Conservation (phyloP, 2,797 vertebrate species). For the Sebastes taczanowskii region DNA sequence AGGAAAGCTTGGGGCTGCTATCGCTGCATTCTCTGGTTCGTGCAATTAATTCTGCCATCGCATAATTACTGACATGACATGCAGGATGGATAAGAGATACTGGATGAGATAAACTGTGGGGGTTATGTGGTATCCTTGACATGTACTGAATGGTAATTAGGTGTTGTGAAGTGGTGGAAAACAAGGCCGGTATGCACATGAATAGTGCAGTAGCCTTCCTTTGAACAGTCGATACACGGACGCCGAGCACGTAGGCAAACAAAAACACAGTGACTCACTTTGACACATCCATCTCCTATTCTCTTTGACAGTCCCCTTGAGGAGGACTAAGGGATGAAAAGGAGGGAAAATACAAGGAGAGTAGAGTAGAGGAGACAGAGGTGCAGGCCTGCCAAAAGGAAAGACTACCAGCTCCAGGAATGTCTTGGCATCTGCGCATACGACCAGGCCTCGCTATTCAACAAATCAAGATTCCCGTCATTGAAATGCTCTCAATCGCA, state of each 20-base stretch:
- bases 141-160: constrained; percentile 43
- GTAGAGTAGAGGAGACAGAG: constrained; percentile 29
- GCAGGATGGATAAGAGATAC: constrained; percentile 34
- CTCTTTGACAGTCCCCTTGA: constrained; percentile 19
- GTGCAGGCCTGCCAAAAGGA: constrained; percentile 55
- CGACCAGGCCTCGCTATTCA: constrained; percentile 41
- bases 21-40: constrained; percentile 32
- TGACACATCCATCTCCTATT: background rate
- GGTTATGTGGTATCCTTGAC: constrained; percentile 16
- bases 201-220: background rate
- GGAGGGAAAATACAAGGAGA: constrained; percentile 18
- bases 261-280: constrained; percentile 9
- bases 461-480: constrained; percentile 72
- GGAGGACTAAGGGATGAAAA: constrained; percentile 11
- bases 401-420: constrained; percentile 70
- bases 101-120: constrained; percentile 6
- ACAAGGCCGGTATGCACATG: constrained; percentile 7
- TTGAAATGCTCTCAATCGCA: constrained; percentile 53
- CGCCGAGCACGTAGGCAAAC: background rate
- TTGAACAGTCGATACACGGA: constrained; percentile 16
- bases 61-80: constrained; percentile 45
- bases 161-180: constrained; percentile 25
- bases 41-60: constrained; percentile 37
- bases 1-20: constrained; percentile 28
- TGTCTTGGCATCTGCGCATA: constrained; percentile 63